Evolutionary conservation across 2,113 vertebrate genomes (phyloP), one percentile per base, ranked within the genome.

Genomic region (Dasyornis broadbenti): DNA sequence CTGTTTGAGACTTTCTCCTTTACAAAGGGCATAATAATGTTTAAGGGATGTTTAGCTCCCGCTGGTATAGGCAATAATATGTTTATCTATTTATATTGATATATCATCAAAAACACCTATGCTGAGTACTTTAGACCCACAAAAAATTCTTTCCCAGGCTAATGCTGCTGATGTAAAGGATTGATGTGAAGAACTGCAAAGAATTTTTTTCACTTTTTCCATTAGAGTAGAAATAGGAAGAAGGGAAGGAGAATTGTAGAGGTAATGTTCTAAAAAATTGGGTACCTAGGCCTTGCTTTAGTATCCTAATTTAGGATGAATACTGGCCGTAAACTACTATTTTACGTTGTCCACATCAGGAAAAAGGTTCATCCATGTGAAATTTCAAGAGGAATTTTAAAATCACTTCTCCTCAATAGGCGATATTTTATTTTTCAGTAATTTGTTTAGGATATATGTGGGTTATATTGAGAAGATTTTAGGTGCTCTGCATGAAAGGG

Each of bases 401-500:
- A 57, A 72, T 45, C 27, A 31, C 11, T 68, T 83, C 6, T 66
- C 49, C 10, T 56, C 21, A 3, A 6, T 52, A 54, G 12, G 15
- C 37, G 8, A 5, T 56, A 42, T 35, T 64, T 84, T 59, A 24
- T 50, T 49, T 44, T 82, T 19, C 15, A n/a, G 2, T 45, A 49
- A 68, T 6, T 47, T n/a, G 6, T 50, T 22, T 60, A 28, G 30
- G 33, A 8, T 23, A 42, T 26, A 3, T 16, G 5, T 19, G 20
- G 11, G 10, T 70, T 65, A 19, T 47, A 70, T 35, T 31, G 10
- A 60, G 20, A 73, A 8, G 1, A 15, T 61, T 78, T 89, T 44
- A 66, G 26, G 3, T 82, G 14, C 16, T 54, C 33, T n/a, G 9
- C 10, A 49, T 10, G 42, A 52, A 61, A 68, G 2, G 0, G 0